Conservation (phyloP, 2,113 vertebrate species). For the Axis porcinus region DNA sequence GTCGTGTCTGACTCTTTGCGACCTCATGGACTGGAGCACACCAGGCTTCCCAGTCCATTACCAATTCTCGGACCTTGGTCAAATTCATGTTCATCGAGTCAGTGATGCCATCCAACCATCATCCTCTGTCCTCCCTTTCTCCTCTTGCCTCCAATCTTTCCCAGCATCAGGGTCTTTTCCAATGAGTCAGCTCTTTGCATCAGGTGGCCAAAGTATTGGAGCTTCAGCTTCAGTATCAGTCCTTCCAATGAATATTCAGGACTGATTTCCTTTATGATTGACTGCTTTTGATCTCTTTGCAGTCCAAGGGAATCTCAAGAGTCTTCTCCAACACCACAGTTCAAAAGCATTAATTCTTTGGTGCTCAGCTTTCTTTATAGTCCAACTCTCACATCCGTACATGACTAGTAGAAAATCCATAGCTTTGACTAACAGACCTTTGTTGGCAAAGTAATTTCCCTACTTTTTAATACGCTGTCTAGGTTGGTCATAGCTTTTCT, state of each 20-base stretch:
- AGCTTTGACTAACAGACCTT: background rate
- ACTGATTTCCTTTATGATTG: background rate
- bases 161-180: background rate
- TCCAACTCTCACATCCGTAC: background rate
- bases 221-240: background rate
- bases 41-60: background rate
- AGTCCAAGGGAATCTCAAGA: background rate
- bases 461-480: background rate
- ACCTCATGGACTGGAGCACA: background rate
- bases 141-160: background rate
- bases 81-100: background rate
- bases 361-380: background rate
- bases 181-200: background rate
- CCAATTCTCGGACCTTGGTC: background rate
- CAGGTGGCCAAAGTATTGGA: background rate
- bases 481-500: background rate
- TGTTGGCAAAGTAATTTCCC: background rate
- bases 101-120: background rate
- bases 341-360: background rate
- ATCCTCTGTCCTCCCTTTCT: background rate
- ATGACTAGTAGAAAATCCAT: background rate
- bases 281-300: background rate
- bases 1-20: accelerated
- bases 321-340: background rate
- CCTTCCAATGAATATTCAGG: background rate